phyloP scores from a whole-genome alignment of 2,797 vertebrate species.

The Onychomys leucogaster region DNA sequence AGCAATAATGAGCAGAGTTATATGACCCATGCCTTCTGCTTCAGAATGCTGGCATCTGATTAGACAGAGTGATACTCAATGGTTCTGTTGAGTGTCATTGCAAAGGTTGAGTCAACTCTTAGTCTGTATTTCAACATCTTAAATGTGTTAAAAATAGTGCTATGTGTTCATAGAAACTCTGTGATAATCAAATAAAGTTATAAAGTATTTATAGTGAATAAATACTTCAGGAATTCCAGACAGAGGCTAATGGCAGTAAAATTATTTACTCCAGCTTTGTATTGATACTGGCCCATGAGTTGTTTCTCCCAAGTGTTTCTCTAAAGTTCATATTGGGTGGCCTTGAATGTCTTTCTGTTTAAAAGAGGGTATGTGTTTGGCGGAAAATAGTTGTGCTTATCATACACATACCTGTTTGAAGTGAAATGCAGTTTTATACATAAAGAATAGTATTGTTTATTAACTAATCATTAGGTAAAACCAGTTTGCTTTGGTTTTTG shows the following conservation, averaged over 20 bases:
- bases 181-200: constrained; percentile 29
- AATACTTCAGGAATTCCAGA: neutral
- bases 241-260: neutral
- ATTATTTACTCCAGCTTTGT: neutral
- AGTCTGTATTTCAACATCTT: neutral
- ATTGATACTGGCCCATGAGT: constrained; percentile 23
- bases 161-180: neutral
- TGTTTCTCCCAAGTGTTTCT: neutral
- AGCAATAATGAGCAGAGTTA: neutral
- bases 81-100: neutral
- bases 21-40: neutral
- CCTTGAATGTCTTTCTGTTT: neutral
- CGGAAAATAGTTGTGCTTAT: neutral
- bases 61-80: neutral
- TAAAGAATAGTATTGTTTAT: constrained; percentile 32
- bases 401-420: neutral
- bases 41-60: neutral
- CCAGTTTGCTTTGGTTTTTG: constrained; percentile 5
- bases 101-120: neutral
- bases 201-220: neutral
- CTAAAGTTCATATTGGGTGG: neutral
- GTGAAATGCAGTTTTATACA: constrained; percentile 35
- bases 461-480: constrained; percentile 49
- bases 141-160: neutral
- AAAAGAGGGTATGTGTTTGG: neutral